A percentile compares a stretch with the other conserved stretches of the same genome.
Conservation (phyloP, 2,113 vertebrate species). For the Saguinus midas region DNA sequence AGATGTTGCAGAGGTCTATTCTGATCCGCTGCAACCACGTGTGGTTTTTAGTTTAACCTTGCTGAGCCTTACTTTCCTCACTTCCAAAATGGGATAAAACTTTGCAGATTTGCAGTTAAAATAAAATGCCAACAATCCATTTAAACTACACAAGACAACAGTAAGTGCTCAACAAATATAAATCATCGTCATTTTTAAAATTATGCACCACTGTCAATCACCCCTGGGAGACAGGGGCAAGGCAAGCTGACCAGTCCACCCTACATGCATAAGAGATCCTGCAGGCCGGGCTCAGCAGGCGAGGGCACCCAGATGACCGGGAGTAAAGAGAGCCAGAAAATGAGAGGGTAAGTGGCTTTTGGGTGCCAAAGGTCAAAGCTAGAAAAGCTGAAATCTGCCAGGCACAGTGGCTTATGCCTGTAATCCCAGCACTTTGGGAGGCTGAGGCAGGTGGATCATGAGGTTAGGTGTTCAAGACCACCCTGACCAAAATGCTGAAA, state of each 20-base stretch:
- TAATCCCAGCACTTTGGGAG: too few species aligned
- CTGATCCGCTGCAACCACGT: background rate
- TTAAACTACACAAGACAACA: background rate
- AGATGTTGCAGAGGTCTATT: background rate
- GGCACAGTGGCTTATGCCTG: too few species aligned
- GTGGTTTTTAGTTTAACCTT: background rate
- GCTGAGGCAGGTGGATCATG: too few species aligned
- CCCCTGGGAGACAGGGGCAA: background rate
- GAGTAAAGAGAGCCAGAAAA: background rate
- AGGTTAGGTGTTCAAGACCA: too few species aligned
- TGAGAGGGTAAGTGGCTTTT: background rate
- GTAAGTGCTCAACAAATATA: background rate
- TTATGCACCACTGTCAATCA: too few species aligned
- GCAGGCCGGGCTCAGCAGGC: fast-evolving
- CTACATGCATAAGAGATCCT: background rate
- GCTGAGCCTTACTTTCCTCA: background rate
- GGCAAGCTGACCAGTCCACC: background rate
- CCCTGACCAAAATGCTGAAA: too few species aligned
- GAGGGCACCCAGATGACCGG: background rate
- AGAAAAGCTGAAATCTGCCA: background rate
- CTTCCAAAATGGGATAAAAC: background rate
- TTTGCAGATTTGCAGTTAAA: background rate
- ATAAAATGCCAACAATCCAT: background rate
- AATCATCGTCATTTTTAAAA: background rate
- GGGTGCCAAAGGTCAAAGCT: background rate